Evolutionary conservation across 1,140 invertebrate genomes (phyloP), one percentile per base, ranked within the genome.

Genomic region (Pseudomyrmex gracilis): DNA sequence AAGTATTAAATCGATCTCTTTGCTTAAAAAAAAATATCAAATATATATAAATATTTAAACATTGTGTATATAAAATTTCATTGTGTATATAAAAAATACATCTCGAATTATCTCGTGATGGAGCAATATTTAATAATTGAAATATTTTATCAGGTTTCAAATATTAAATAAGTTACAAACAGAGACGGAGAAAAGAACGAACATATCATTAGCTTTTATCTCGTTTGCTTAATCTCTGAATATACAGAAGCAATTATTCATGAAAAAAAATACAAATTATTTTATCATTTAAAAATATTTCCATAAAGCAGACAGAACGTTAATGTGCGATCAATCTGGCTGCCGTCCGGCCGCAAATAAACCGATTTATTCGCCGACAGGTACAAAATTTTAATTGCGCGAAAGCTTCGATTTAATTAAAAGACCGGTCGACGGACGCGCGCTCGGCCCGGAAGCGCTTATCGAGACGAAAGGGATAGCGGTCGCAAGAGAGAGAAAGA

Each of bases 381-480:
- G 66, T 57, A 74, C 22, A 63, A 85, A 87, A 87, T 85, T 87
- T 87, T 88, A 88, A 88, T 88, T 88, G 83, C 58, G 76, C 70
- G 74, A 61, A 85, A 85, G 67, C 82, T 66, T 87, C 83, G 83
- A 88, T 85, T 85, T 76, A 87, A 87, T 87, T 87, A 87, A 87
- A 78, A 61, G 70, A 51, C 82, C 43, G 45, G 34, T 61, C 13
- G 82, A 63, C 67, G 13, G 78, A 86, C 43, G 64, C 49, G 57
- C 71, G 73, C 74, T 84, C 60, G 73, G 71, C 43, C 85, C 86
- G 86, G 85, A 87, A 87, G 53, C 73, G 67, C 53, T 78, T 86
- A 78, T 84, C 85, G 73, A 49, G 22, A 9, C 12, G 49, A 68
- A 84, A 85, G 2, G 13, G 55, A 58, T 34, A 77, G 34, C 45